These are phyloP conservation scores for Platycheirus rosarum DNA, from an alignment of 2,888 invertebrate species.

Conservation along the genomic window DNA sequence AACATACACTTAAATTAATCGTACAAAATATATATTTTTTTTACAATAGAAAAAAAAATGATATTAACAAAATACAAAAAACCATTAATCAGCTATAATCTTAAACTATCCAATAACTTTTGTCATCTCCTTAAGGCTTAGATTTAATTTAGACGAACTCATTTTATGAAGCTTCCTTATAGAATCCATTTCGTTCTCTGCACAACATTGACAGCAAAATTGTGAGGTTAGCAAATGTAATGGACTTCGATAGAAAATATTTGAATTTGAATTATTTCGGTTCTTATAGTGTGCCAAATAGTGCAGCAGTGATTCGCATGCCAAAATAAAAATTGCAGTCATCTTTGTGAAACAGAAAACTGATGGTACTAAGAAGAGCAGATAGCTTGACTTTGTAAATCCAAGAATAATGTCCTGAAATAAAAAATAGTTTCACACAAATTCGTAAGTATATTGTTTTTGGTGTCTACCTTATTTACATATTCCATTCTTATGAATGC, in stretches of 20 bases:
- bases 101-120: slow-evolving; percentile 77
- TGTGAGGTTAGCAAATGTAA: slow-evolving; percentile 87
- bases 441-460: neutral
- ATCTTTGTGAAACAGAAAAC: slow-evolving; percentile 85
- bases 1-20: slow-evolving; percentile 48
- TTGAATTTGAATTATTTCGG: slow-evolving; percentile 84
- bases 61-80: slow-evolving; percentile 41
- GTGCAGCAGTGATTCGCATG: slow-evolving; percentile 86
- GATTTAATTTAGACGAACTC: slow-evolving; percentile 80
- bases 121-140: slow-evolving; percentile 79
- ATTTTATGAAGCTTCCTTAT: slow-evolving; percentile 87
- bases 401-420: slow-evolving; percentile 81
- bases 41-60: slow-evolving; percentile 28
- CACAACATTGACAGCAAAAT: slow-evolving; percentile 87
- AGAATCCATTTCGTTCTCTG: slow-evolving; percentile 85
- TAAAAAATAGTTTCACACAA: neutral
- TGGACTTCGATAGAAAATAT: slow-evolving; percentile 87
- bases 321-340: slow-evolving; percentile 83
- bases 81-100: slow-evolving; percentile 18
- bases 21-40: slow-evolving; percentile 50
- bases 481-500: slow-evolving; percentile 80
- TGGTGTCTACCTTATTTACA: slow-evolving; percentile 78
- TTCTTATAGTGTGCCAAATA: slow-evolving; percentile 88
- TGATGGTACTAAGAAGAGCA: slow-evolving; percentile 85
- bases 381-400: slow-evolving; percentile 82